phyloP scores from a whole-genome alignment of 1,140 invertebrate genomes.

The Zaprionus ornatus region DNA sequence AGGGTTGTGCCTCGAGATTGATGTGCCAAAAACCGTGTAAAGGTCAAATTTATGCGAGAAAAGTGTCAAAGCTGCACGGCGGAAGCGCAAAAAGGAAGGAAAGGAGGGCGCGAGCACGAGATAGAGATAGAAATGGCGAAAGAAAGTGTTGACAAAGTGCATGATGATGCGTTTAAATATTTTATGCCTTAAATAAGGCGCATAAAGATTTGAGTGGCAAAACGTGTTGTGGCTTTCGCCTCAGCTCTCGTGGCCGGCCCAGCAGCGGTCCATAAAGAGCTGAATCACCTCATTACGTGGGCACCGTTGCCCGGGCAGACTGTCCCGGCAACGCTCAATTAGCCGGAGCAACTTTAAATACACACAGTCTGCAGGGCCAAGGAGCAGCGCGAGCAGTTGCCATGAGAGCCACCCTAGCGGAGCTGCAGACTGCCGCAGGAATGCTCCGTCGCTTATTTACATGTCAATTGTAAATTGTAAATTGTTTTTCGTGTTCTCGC shows the following conservation, averaged over 20 bases:
- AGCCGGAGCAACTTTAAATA: slow-evolving; percentile 34
- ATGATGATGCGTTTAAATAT: slow-evolving; percentile 73
- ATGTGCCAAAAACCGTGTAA: slow-evolving; percentile 57
- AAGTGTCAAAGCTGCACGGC: slow-evolving; percentile 28
- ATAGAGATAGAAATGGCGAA: not conserved
- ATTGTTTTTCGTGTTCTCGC: slow-evolving; percentile 75
- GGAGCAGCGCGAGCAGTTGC: not conserved
- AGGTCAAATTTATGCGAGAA: slow-evolving; percentile 71
- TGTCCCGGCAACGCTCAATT: slow-evolving; percentile 53
- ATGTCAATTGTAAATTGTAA: slow-evolving; percentile 82
- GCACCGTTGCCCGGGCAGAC: slow-evolving; percentile 23
- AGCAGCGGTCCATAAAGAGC: not conserved
- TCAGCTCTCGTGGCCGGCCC: not conserved
- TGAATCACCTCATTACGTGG: slow-evolving; percentile 37
- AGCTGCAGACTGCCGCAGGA: not conserved
- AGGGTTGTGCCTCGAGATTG: slow-evolving; percentile 51
- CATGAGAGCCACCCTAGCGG: slow-evolving; percentile 29
- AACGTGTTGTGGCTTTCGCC: slow-evolving; percentile 59
- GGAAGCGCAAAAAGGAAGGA: not conserved
- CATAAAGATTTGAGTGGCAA: slow-evolving; percentile 76
- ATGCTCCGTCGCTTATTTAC: slow-evolving; percentile 58
- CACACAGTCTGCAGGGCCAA: slow-evolving; percentile 1
- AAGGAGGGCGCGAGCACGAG: too few relatives aligned
- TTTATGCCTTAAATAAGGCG: slow-evolving; percentile 54
- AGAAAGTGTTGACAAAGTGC: slow-evolving; percentile 74